Percentiles rank a stretch among this genome's conserved stretches.
Conservation (phyloP, 2,797 vertebrate species). For the Trichosurus vulpecula region DNA sequence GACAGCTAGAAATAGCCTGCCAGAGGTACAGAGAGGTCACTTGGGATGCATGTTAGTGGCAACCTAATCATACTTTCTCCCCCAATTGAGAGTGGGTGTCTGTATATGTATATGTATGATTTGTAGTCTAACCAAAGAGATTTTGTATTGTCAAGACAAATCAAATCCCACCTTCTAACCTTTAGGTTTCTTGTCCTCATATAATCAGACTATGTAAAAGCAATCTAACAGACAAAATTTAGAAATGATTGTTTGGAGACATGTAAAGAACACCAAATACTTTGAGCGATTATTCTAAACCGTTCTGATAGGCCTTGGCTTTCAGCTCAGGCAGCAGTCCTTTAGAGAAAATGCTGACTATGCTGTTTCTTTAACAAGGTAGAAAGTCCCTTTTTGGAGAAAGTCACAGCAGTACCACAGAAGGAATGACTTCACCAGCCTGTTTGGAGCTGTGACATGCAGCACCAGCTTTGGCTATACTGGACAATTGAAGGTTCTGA, state of each 20-base stretch:
- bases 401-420: background rate
- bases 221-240: conserved; percentile 13
- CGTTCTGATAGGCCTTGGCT: conserved; percentile 2
- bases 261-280: conserved; percentile 11
- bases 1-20: background rate
- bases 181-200: conserved; percentile 23
- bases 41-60: background rate
- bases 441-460: background rate
- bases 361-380: conserved; percentile 18
- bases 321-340: background rate
- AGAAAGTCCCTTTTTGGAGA: conserved; percentile 40
- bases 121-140: conserved; percentile 19
- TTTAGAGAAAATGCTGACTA: conserved; percentile 6
- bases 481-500: background rate
- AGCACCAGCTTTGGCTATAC: background rate
- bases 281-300: background rate
- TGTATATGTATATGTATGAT: background rate
- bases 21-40: background rate
- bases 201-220: background rate
- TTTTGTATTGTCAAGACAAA: conserved; percentile 19
- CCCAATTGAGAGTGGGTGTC: background rate
- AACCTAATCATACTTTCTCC: background rate
- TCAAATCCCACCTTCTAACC: background rate
- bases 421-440: background rate
- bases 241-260: background rate